Conservation (phyloP, 2,797 vertebrate genomes). For the Buceros bicornis region DNA sequence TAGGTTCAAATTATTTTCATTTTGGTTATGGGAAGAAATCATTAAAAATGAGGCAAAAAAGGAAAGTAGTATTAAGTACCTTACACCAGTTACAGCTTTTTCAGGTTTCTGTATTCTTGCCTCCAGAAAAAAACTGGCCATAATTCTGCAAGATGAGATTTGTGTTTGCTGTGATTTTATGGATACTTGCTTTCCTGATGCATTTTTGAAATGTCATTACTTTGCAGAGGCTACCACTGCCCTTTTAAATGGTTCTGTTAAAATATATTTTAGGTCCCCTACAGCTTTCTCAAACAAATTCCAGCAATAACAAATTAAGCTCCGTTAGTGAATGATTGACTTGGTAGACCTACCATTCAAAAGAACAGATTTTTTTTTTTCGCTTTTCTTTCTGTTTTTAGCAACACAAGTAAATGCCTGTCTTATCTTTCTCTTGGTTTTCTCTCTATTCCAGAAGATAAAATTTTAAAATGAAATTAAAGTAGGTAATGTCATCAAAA, state of each 20-base stretch:
- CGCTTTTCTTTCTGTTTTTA: not conserved
- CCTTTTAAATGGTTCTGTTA: slow-evolving; percentile 2
- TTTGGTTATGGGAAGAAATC: not conserved
- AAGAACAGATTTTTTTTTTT: not conserved
- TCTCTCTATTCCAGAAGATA: not conserved
- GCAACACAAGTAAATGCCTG: not conserved
- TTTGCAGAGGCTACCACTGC: slow-evolving; percentile 26
- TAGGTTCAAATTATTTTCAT: not conserved
- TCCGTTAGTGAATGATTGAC: not conserved
- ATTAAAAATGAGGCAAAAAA: not conserved
- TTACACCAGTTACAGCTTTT: not conserved
- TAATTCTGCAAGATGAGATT: not conserved
- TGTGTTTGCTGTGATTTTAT: slow-evolving; percentile 3
- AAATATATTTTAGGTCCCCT: not conserved
- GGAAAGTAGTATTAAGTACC: not conserved
- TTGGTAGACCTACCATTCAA: not conserved
- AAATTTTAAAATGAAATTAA: not conserved
- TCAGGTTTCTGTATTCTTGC: not conserved
- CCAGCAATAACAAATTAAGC: not conserved
- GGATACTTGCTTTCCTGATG: not conserved
- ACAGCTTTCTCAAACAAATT: slow-evolving; percentile 14
- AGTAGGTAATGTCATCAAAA: not conserved
- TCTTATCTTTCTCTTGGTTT: not conserved
- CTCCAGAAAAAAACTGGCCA: not conserved
- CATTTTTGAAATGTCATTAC: slow-evolving; percentile 37